Conservation (phyloP, 2,888 invertebrate genomes). For the Cryptophagus acutangulus region DNA sequence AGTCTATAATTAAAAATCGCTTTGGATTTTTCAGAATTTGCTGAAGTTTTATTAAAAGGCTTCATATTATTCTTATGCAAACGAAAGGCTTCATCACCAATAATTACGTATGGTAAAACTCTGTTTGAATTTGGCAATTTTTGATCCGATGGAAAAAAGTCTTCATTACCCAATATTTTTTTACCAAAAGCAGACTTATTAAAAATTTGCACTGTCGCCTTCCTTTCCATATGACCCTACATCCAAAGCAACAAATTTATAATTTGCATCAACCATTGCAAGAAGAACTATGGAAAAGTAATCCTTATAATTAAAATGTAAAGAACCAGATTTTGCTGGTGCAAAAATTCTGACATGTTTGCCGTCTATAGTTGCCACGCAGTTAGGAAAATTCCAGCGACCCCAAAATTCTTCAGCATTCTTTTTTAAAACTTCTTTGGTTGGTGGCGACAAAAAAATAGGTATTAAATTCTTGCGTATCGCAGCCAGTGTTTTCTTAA, state of each 20-base stretch:
- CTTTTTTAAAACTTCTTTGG: constrained; percentile 20
- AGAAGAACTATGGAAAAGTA: constrained; percentile 23
- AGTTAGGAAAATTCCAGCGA: constrained; percentile 27
- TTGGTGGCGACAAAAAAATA: too few relatives aligned
- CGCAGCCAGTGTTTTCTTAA: too few relatives aligned
- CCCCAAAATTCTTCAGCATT: constrained; percentile 25
- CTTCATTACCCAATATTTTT: too few relatives aligned
- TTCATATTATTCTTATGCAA: constrained; percentile 4
- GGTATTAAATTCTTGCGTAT: too few relatives aligned
- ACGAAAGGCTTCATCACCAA: constrained; percentile 8
- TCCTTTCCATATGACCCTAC: background rate
- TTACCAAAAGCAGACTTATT: too few relatives aligned
- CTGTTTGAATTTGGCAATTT: too few relatives aligned
- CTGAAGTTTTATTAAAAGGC: constrained; percentile 3
- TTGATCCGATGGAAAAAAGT: too few relatives aligned
- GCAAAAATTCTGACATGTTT: constrained; percentile 29
- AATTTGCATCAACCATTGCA: constrained; percentile 21
- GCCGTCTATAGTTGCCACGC: constrained; percentile 27
- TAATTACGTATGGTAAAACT: constrained; percentile 2
- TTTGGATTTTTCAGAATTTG: background rate
- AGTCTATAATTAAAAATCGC: constrained; percentile 10
- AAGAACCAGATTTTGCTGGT: constrained; percentile 26
- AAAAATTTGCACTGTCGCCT: too few relatives aligned
- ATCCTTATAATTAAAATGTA: constrained; percentile 31
- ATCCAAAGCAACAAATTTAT: too few relatives aligned